Evolutionary conservation across 2,797 vertebrate genomes (phyloP), one percentile per base, ranked within the genome.

Genomic region (Furcifer pardalis): DNA sequence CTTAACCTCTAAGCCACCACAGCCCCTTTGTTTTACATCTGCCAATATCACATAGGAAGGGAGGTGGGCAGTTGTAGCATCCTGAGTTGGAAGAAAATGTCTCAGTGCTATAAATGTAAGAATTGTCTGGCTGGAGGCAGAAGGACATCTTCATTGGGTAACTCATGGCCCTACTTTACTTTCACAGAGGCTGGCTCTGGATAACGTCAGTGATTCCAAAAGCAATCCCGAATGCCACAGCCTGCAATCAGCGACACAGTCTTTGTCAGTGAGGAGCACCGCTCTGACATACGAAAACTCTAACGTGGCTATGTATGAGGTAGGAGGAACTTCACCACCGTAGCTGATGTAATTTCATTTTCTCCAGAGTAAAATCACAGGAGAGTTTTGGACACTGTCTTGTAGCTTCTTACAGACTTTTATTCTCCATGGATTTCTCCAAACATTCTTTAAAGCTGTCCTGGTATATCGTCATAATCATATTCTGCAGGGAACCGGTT

Each of bases 301-400:
- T 83, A 99, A 96, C 0, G 96, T 98, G 74, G 98, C 97, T 0
- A 95, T 99, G 81, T 98, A 97, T 46, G 97, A 99, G 97, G 98
- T 98, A 92, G 59, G 66, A 74, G 10, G 19, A 21, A n/a, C 10
- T n/a, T n/a, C n/a, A n/a, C n/a, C n/a, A n/a, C n/a, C n/a, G n/a
- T n/a, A n/a, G n/a, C n/a, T n/a, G n/a, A n/a, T n/a, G n/a, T n/a
- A n/a, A n/a, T n/a, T n/a, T n/a, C n/a, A n/a, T n/a, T n/a, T n/a
- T n/a, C n/a, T n/a, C n/a, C n/a, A n/a, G n/a, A n/a, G n/a, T n/a
- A n/a, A n/a, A n/a, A n/a, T n/a, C n/a, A n/a, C n/a, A n/a, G n/a
- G n/a, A n/a, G n/a, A n/a, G n/a, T n/a, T n/a, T n/a, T n/a, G n/a
- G n/a, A n/a, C n/a, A n/a, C n/a, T n/a, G n/a, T n/a, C n/a, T n/a